Base-by-base conservation (phyloP, 2,888 invertebrate genomes). In the Netelia virgata region DNA sequence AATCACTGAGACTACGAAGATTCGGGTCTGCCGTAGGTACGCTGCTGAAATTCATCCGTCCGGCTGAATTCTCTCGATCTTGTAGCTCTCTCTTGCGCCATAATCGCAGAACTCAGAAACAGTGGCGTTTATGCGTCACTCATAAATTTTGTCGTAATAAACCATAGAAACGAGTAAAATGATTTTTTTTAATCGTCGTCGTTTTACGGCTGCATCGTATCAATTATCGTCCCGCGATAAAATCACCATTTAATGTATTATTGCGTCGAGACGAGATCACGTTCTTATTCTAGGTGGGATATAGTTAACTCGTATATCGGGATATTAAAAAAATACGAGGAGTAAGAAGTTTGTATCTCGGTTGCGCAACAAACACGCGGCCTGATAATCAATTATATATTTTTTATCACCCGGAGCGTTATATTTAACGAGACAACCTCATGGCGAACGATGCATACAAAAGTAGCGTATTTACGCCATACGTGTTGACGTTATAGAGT, bases 1-100 rank as follows among this genome's bases (percentile, higher is more conserved):
- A 28, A 28, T 28, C 68, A 28, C 16, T 36, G 82, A 82, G 84
- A 85, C 84, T 80, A 79, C 59, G 70, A 86, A 75, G 82, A 86
- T 87, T 83, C 81, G 77, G 82, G 70, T 41, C 75, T 53, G 75
- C 36, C 68, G 78, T 20, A 23, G 10, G 18, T 20, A 23, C n/a
- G 18, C 10, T 55, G 3, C 59, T 20, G 16, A 18, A 18, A 20
- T 2, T 18, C 16, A 16, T 16, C 20, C 18, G 57, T 8, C 16
- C 57, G 16, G 14, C 47, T 1, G 14, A 47, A 47, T 14, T 47
- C 14, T 47, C 47, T 47, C 47, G 36, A 47, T 53, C 36, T n/a
- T n/a, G 8, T 23, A 1, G 43, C 70, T 70, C 10, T 23, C 11
- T 16, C 23, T 28, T 53, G 43, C 63, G 41, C 23, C 64, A n/a